Evolutionary conservation across 2,797 vertebrate genomes (phyloP), one percentile per base, ranked within the genome.

Genomic region (Xenopus petersii): DNA sequence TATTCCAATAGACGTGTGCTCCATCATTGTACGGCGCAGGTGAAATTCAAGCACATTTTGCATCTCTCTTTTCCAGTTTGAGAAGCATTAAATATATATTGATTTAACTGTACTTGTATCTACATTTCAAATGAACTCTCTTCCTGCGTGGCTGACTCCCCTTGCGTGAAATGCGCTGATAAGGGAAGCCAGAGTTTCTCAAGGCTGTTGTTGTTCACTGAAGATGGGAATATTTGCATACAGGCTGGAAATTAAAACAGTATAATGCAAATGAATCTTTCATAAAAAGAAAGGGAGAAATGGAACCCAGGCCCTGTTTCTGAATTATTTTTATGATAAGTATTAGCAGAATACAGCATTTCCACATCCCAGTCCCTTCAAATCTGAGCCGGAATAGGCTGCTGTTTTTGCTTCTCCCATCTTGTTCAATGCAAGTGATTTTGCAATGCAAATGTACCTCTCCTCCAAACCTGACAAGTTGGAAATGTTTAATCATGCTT

Each of bases 401-500:
- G 30, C 64, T 69, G 71, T 49, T 65, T 74, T 63, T 70, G 63
- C 73, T 69, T 64, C 73, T 62, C 59, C 54, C 21, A 60, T 54
- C 47, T 70, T 74, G 73, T 66, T 79, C 49, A 73, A 79, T 59
- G 58, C 51, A 58, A 79, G 66, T 46, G 61, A 68, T 70, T 79
- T 79, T 73, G 71, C 76, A 79, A 79, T 79, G 73, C 71, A 73
- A 70, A 79, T 79, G 51, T 69, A 70, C 7, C 4, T 64, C 61
- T 74, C 65, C 36, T 74, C 65, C 36, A 55, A 36, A 42, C 71
- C 76, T 79, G 76, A 79, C 71, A 74, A 70, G 51, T 65, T 51
- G 63, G 66, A 79, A 79, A 79, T 79, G 69, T 74, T 79, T 79
- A 79, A 79, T 79, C 76, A 79, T 74, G 66, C 60, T 59, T 68